Conservation (phyloP, 2,888 invertebrate genomes). For the Caenorhabditis angaria region DNA sequence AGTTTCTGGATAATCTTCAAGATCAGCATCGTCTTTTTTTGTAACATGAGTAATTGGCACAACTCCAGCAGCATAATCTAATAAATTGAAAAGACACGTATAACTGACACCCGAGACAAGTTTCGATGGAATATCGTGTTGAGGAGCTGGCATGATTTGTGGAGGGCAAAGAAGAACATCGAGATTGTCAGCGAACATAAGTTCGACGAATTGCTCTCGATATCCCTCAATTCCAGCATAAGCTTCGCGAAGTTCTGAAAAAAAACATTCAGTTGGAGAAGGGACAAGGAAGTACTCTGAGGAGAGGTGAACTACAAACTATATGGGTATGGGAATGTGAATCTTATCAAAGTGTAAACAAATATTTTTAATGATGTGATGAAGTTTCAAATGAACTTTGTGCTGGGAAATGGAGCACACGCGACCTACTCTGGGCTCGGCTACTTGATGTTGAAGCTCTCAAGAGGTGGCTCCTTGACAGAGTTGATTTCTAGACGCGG, state of each 20-base stretch:
- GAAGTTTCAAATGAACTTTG: too few species aligned
- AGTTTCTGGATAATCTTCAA: constrained; percentile 52
- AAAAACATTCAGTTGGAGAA: too few species aligned
- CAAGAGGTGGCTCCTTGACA: too few species aligned
- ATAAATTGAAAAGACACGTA: constrained; percentile 71
- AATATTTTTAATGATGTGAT: too few species aligned
- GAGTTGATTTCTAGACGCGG: too few species aligned
- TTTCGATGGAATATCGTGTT: constrained; percentile 56
- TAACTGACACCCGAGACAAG: constrained; percentile 63
- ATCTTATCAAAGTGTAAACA: too few species aligned
- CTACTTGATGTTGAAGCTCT: too few species aligned
- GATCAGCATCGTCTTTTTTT: constrained; percentile 57
- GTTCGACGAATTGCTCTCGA: constrained; percentile 46
- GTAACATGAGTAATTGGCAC: constrained; percentile 71
- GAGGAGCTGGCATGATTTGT: constrained; percentile 47
- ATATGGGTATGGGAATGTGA: too few species aligned
- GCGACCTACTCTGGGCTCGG: too few species aligned
- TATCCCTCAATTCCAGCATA: constrained; percentile 59
- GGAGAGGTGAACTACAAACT: too few species aligned
- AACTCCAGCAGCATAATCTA: constrained; percentile 73
- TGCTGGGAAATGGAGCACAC: too few species aligned
- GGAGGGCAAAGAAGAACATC: constrained; percentile 60
- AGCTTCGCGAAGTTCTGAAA: constrained; percentile 53
- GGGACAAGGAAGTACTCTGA: too few species aligned
- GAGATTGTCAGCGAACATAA: constrained; percentile 48